Evolutionary conservation across 2,113 vertebrate species (phyloP), one percentile per base, ranked within the genome.

Genomic region (Malurus elegans): DNA sequence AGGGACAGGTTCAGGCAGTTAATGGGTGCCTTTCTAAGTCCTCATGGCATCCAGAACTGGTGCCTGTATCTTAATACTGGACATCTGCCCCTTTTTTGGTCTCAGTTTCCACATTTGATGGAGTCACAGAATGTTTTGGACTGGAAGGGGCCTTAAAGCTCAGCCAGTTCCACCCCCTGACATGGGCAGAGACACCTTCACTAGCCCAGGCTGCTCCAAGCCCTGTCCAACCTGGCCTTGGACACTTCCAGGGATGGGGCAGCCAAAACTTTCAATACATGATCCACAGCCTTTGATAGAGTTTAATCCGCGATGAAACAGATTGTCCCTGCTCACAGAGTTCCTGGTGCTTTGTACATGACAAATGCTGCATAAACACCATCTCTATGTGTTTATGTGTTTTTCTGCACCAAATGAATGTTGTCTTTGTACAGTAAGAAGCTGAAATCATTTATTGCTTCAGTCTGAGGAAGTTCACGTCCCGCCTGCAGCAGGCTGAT

Each of bases 401-500:
- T 84, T 93, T 75, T 64, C 72, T 74, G 81, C 57, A 53, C 38
- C 64, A 86, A 93, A 81, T 81, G 57, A 75, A 67, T 48, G 60
- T 83, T 9, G 4, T 80, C 91, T 84, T 73, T 67, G 51, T 78
- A 18, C 66, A 40, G 5, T 5, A 81, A 82, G 64, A 72, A 79
- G 66, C 73, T 57, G 62, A 81, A 92, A 58, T 69, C 36, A 72
- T 92, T 89, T 86, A 87, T 57, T 70, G 84, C 90, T 89, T 72
- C 89, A 67, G 44, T 91, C 83, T 51, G 45, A 92, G 76, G 53
- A 74, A 74, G 73, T 64, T 67, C 64, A 82, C 8, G 28, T 78
- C 89, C 94, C 93, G 91, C 84, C 86, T 75, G 34, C 84, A 94
- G 79, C 58, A 81, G 78, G n/a, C 36, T 76, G 75, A 14, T 40